A percentile compares a stretch with the other conserved stretches of the same genome.
Evolutionary conservation across 2,797 vertebrate genomes (phyloP).

Genomic region (Amblyraja radiata): DNA sequence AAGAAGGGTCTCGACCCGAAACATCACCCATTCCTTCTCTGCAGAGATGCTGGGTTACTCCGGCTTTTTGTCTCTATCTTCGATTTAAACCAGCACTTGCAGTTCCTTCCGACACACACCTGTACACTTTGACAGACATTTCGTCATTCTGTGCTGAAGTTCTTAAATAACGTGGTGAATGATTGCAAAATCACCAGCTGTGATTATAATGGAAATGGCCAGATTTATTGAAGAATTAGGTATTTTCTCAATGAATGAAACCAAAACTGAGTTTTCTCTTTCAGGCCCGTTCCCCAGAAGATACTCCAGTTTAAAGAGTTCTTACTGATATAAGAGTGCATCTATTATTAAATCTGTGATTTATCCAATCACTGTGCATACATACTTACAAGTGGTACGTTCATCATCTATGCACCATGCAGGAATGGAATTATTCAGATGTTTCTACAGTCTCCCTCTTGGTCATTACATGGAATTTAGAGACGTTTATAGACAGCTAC

Average conservation of each 20-base stretch:
- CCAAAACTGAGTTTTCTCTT: conserved; percentile 3
- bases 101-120: neutral
- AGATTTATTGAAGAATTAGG: neutral
- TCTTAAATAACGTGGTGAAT: neutral
- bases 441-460: neutral
- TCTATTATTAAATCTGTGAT: conserved; percentile 34
- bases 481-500: neutral
- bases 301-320: conserved; percentile 30
- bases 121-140: neutral
- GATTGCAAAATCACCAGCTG: neutral
- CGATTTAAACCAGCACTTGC: too few relatives aligned
- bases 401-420: conserved; percentile 21
- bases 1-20: too few relatives aligned
- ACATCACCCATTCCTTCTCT: too few relatives aligned
- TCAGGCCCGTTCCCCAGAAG: neutral
- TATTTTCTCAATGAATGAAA: conserved; percentile 15
- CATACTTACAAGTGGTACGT: conserved; percentile 30
- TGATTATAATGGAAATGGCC: neutral
- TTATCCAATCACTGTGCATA: conserved; percentile 29
- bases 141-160: neutral
- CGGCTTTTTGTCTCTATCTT: too few relatives aligned
- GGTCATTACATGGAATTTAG: neutral
- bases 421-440: neutral
- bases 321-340: conserved; percentile 6
- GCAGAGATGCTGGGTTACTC: too few relatives aligned